These are phyloP conservation scores for Pempheris klunzingeri DNA, from an alignment of 2,797 vertebrate genomes.

Conservation along the genomic window DNA sequence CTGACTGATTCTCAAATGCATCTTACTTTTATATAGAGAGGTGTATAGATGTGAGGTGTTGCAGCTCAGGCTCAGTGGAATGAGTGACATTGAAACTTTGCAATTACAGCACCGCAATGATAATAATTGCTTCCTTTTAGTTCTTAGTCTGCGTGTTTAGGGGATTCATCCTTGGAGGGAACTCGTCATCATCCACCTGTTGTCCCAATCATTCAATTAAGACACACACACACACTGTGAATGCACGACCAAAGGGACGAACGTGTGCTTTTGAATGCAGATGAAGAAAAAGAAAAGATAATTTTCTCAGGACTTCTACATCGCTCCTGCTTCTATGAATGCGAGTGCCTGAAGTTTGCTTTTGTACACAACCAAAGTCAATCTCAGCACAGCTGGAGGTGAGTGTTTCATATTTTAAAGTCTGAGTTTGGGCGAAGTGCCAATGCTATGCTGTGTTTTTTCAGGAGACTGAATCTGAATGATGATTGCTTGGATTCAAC, in stretches of 20 bases:
- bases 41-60: no score
- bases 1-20: background rate
- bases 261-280: background rate
- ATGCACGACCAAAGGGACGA: background rate
- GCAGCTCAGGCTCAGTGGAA: background rate
- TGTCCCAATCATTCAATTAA: slow-evolving; percentile 6
- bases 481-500: slow-evolving; percentile 18
- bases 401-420: slow-evolving; percentile 27
- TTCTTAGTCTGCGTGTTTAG: background rate
- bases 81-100: no score
- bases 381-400: slow-evolving; percentile 12
- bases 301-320: background rate
- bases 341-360: background rate
- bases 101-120: background rate
- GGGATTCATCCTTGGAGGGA: background rate
- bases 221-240: background rate
- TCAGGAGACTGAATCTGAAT: slow-evolving; percentile 19
- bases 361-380: background rate
- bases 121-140: no score
- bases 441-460: background rate
- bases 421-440: background rate
- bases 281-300: no score
- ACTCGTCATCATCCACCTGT: slow-evolving; percentile 11
- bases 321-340: background rate
- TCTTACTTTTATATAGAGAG: no score